A percentile compares a stretch with the other conserved stretches of the same genome.
Conservation (phyloP, 2,888 invertebrate species). For the Zaprionus lineosus region DNA sequence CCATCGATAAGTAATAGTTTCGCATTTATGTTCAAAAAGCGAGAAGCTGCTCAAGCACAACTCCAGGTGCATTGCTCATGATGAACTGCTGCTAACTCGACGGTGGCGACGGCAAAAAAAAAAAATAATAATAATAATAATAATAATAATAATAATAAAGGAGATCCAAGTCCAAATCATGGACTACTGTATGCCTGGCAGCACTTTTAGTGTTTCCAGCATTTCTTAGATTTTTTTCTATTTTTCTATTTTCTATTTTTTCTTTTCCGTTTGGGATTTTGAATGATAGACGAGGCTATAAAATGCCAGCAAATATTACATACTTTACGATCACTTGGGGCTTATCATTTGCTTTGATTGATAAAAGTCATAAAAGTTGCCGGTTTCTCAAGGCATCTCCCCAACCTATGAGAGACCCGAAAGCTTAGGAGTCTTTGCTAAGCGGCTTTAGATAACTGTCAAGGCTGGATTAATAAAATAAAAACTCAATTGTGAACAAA, state of each 20-base stretch:
- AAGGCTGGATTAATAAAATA: neutral
- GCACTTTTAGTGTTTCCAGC: too few relatives aligned
- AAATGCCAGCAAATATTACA: slow-evolving; percentile 12
- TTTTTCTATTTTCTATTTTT: too few relatives aligned
- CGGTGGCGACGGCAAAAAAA: too few relatives aligned
- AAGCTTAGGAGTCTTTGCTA: neutral
- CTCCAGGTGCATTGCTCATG: neutral
- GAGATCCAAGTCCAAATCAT: too few relatives aligned
- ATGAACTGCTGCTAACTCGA: slow-evolving; percentile 5
- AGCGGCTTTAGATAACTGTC: neutral
- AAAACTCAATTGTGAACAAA: too few relatives aligned
- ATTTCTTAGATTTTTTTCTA: too few relatives aligned
- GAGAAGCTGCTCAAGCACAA: neutral
- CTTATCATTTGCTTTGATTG: slow-evolving; percentile 46
- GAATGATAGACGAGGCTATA: slow-evolving; percentile 14
- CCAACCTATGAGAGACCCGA: neutral
- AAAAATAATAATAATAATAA: too few relatives aligned
- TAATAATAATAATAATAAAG: too few relatives aligned
- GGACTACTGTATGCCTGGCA: slow-evolving; percentile 9
- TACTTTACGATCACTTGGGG: slow-evolving; percentile 21
- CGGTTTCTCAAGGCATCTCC: slow-evolving; percentile 4
- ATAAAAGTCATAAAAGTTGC: slow-evolving; percentile 36
- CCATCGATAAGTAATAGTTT: slow-evolving; percentile 40
- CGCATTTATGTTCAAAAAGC: slow-evolving; percentile 37
- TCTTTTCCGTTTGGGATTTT: neutral